Base-by-base conservation (phyloP, 2,113 vertebrate genomes). In the Proterorhinus semilunaris region DNA sequence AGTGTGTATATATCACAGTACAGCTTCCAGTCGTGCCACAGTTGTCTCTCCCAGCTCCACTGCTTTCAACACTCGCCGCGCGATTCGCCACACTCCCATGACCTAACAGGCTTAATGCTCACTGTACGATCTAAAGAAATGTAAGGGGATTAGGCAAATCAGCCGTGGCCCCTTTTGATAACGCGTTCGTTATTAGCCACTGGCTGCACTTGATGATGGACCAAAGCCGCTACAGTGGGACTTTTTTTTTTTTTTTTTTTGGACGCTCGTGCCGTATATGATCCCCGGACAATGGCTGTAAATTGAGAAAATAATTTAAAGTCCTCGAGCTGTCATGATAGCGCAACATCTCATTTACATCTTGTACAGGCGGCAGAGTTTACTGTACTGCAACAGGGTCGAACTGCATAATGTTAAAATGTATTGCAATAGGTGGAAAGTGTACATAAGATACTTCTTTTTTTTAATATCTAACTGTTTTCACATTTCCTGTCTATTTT, bases 281-380 rank as follows among this genome's bases (percentile, higher is more conserved):
- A 13, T 80, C 70, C 50, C 63, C 62, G 45, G 70, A 69, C 69
- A 74, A 65, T 69, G 13, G 81, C 72, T 48, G 83, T 69, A 84
- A 93, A 94, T 94, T 93, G 91, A 94, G 93, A 92, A 92, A 94
- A 93, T 91, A 10, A 75, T 79, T 57, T 58, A 79, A 57, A 53
- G 62, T 74, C 61, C 65, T 54, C 21, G 8, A 61, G 68, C 9
- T 48, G 68, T 70, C 55, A 66, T 17, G 63, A 59, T 44, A 16
- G 68, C 65, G 10, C 15, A 54, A 51, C 12, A 13, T 5, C 55
- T 36, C 48, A 1, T 62, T 65, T 43, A 16, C 21, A n/a, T 64
- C 6, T 4, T 16, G n/a, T 44, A 45, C 45, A 61, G 13, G 7
- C 1, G 7, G 42, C 6, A 45, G 7, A 45, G 6, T 61, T 8